Conservation (phyloP, 2,888 invertebrate genomes). For the Anagyrus pseudococci region DNA sequence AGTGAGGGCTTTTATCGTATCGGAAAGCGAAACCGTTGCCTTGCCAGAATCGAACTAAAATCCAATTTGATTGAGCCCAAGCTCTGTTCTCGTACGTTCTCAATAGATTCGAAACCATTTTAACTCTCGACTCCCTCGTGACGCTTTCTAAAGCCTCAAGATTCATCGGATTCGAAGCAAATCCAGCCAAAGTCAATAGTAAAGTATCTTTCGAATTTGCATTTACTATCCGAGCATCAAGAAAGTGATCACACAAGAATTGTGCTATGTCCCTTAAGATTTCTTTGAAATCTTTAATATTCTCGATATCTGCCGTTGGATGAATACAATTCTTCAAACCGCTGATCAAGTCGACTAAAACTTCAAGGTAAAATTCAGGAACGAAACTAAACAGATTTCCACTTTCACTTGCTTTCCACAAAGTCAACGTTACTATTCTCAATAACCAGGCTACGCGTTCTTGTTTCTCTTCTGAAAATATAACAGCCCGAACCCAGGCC, state of each 20-base stretch:
- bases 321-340: slow-evolving; percentile 72
- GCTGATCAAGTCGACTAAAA: slow-evolving; percentile 70
- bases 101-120: slow-evolving; percentile 73
- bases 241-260: slow-evolving; percentile 78
- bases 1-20: slow-evolving; percentile 66
- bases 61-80: slow-evolving; percentile 87
- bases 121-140: slow-evolving; percentile 68
- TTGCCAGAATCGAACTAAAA: slow-evolving; percentile 83
- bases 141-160: slow-evolving; percentile 76
- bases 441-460: slow-evolving; percentile 69
- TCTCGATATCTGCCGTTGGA: slow-evolving; percentile 68
- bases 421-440: slow-evolving; percentile 67
- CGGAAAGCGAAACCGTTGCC: slow-evolving; percentile 83
- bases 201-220: slow-evolving; percentile 79
- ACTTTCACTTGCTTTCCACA: slow-evolving; percentile 68
- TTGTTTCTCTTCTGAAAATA: slow-evolving; percentile 72
- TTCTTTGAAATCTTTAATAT: slow-evolving; percentile 67
- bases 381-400: slow-evolving; percentile 74
- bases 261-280: slow-evolving; percentile 71
- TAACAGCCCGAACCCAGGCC: slow-evolving; percentile 74
- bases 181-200: slow-evolving; percentile 78
- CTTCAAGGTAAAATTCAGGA: slow-evolving; percentile 77
- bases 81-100: slow-evolving; percentile 83
- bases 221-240: slow-evolving; percentile 76
- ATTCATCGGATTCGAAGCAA: slow-evolving; percentile 76